Percentiles rank a stretch among this genome's conserved stretches.
Evolutionary conservation across 2,888 invertebrate species (phyloP).

Genomic region (Caenorhabditis sp.): DNA sequence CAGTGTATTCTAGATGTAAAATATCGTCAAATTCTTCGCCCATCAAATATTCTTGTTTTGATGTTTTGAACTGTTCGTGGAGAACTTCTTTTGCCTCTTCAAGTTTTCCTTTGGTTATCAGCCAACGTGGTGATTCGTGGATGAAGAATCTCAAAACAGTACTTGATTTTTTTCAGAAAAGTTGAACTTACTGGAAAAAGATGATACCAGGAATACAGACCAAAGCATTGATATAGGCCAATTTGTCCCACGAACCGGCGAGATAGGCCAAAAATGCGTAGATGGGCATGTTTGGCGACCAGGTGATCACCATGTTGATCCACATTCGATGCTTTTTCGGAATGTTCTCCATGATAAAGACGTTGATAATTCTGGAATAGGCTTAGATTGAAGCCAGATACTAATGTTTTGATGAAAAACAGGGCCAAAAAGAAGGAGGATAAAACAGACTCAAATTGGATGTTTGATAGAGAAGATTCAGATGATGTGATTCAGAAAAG

Average conservation of each 20-base stretch:
- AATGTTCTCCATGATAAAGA: constrained; percentile 64
- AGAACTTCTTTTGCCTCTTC: constrained; percentile 55
- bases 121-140: constrained; percentile 52
- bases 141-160: constrained; percentile 34
- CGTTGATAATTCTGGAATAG: constrained; percentile 52
- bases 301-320: constrained; percentile 56
- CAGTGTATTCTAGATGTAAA: constrained; percentile 37
- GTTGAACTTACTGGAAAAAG: constrained; percentile 30
- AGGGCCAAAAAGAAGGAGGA: too few relatives aligned
- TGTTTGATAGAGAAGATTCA: too few relatives aligned
- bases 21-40: constrained; percentile 44
- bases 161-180: background rate
- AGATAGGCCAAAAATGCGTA: constrained; percentile 55
- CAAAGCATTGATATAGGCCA: constrained; percentile 34
- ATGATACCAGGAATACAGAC: constrained; percentile 39
- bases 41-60: constrained; percentile 36
- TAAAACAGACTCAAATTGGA: too few relatives aligned
- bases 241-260: constrained; percentile 18
- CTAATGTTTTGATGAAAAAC: too few relatives aligned
- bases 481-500: too few relatives aligned
- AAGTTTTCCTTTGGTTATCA: constrained; percentile 51
- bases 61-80: constrained; percentile 32
- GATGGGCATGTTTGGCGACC: constrained; percentile 66
- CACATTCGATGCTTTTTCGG: constrained; percentile 62
- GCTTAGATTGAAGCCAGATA: too few relatives aligned